A percentile compares a stretch with the other conserved stretches of the same genome.
Conservation (phyloP, 1,140 invertebrate species). For the Camponotus vicinus region DNA sequence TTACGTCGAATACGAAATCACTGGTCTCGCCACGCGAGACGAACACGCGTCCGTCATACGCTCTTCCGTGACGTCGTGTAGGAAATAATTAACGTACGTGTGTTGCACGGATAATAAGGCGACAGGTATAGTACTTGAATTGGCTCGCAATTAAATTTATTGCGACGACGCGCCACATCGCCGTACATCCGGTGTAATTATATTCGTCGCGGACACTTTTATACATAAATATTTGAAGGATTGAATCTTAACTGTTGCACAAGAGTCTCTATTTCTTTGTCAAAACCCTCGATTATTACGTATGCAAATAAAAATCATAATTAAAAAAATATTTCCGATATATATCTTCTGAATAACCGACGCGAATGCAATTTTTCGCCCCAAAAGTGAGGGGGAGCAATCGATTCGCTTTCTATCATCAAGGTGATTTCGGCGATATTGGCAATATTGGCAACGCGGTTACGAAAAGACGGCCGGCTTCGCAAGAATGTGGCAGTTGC, state of each 20-base stretch:
- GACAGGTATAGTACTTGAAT: slow-evolving; percentile 36
- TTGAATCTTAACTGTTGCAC: too few relatives aligned
- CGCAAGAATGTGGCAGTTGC: slow-evolving; percentile 13
- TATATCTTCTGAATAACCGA: not conserved
- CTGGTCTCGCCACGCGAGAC: not conserved
- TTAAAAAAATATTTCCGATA: not conserved
- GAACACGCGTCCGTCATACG: slow-evolving; percentile 7
- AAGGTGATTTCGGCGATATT: slow-evolving; percentile 3
- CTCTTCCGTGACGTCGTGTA: slow-evolving; percentile 27
- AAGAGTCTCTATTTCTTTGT: not conserved
- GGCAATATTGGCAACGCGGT: not conserved
- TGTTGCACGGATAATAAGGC: slow-evolving; percentile 32
- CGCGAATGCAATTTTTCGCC: not conserved
- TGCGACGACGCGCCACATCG: slow-evolving; percentile 40
- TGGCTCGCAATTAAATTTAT: slow-evolving; percentile 63
- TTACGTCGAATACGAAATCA: slow-evolving; percentile 2
- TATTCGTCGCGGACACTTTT: slow-evolving; percentile 12
- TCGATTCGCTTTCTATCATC: slow-evolving; percentile 8
- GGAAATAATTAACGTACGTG: slow-evolving; percentile 53
- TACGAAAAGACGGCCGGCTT: not conserved
- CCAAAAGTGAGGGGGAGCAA: not conserved
- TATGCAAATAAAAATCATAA: not conserved
- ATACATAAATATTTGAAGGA: slow-evolving; percentile 8
- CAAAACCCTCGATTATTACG: not conserved
- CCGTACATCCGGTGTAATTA: slow-evolving; percentile 52